Base-by-base conservation (phyloP, 2,888 invertebrate species). In the Drosophila peninsularis region DNA sequence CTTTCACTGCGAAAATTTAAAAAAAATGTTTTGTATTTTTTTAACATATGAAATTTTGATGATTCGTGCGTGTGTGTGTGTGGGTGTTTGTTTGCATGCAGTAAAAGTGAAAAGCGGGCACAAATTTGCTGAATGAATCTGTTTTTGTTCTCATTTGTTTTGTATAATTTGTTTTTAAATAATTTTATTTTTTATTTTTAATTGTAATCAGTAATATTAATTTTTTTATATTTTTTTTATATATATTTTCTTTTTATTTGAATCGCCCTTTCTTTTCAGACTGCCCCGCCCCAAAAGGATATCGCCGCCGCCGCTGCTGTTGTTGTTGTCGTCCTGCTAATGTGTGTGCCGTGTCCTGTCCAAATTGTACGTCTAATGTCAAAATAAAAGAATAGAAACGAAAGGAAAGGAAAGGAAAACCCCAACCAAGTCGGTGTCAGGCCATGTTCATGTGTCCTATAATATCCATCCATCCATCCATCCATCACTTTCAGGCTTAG, bases 191-290 rank as follows among this genome's bases (percentile, higher is more conserved):
- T 52, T 50, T 54, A 70, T 58, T 63, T 82, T 72, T 72, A 83
- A 83, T 85, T 88, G 85, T 82, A 88, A 85, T 82, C 82, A 82
- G 88, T 83, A 88, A 85, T 83, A 85, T 88, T 83, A 83, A 85
- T 69, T 74, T 71, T 82, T 65, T 36, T 76, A 55, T 17, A 39
- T 79, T 71, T 62, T 65, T 78, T 49, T 7, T 30, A 62, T 56
- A 49, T 49, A 58, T 75, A 14, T 32, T n/a, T 58, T 45, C 62
- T 78, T 60, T 70, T 83, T 67, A 64, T 60, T 68, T 82, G 71
- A 71, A 84, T 75, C 75, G 71, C 88, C 81, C 62, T 67, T 64
- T 39, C 30, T n/a, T 61, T 56, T 57, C 57, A 56, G 57, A 42
- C 44, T 32, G 30, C 55, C 53, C 56, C 56, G 47, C 55, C 42